phyloP scores from a whole-genome alignment of 2,797 vertebrate species.

The Sebastes kiyomatsui region DNA sequence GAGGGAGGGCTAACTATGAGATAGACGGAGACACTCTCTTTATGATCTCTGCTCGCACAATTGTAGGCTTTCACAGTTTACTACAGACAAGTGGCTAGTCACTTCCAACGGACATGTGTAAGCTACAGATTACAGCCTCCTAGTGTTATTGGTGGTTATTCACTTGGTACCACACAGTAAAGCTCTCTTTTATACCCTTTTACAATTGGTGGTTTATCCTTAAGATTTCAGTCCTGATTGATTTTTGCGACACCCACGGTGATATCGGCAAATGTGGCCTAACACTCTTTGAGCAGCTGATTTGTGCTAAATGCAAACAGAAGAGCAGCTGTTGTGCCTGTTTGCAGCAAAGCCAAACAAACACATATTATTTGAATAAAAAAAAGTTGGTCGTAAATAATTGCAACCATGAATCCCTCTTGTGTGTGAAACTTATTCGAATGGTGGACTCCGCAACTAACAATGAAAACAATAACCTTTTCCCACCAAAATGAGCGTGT shows the following conservation, averaged over 20 bases:
- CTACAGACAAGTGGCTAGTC: not conserved
- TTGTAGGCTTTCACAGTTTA: conserved; percentile 13
- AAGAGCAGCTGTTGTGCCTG: not conserved
- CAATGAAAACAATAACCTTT: not conserved
- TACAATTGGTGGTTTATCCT: not conserved
- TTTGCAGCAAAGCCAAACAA: not conserved
- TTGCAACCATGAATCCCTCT: not conserved
- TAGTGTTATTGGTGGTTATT: not conserved
- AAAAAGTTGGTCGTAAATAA: not conserved
- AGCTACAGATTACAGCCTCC: conserved; percentile 5
- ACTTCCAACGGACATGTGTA: conserved; percentile 4
- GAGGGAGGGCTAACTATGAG: conserved; percentile 26
- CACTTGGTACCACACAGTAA: not conserved
- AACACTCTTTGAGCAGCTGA: not conserved
- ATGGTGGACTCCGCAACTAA: no score
- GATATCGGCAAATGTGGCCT: not conserved
- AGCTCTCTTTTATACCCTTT: not conserved
- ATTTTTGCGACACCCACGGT: not conserved
- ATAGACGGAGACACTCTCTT: conserved; percentile 33
- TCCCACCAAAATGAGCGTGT: no score
- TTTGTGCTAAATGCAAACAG: not conserved
- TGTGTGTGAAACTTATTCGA: not conserved
- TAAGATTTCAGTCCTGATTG: not conserved
- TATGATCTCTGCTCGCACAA: conserved; percentile 15
- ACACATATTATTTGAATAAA: not conserved